A percentile compares a stretch with the other conserved stretches of the same genome.
Conservation (phyloP, 2,888 invertebrate species). For the Scaeva pyrastri region DNA sequence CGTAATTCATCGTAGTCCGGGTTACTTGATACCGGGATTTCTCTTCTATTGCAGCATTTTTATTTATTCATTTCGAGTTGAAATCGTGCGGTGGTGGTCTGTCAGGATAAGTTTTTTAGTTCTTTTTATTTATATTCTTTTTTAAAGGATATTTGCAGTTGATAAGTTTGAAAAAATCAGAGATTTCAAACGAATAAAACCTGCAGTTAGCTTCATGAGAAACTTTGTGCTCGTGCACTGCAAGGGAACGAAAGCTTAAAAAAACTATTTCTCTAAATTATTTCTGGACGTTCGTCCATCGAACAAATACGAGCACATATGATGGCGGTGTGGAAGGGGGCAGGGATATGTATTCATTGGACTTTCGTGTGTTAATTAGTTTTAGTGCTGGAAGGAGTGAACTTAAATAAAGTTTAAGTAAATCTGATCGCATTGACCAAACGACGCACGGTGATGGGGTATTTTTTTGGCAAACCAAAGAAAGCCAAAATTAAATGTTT, state of each 20-base stretch:
- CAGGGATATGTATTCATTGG: neutral
- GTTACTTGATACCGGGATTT: neutral
- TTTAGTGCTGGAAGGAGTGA: neutral
- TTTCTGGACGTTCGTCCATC: neutral
- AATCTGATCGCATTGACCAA: too few relatives aligned
- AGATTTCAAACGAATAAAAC: neutral
- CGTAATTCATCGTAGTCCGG: neutral
- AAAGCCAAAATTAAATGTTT: too few relatives aligned
- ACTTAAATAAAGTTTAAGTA: neutral
- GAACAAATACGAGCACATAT: too few relatives aligned
- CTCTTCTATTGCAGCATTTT: conserved; percentile 11
- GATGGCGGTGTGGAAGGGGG: too few relatives aligned
- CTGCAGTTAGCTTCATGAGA: neutral
- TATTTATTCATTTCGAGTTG: conserved; percentile 25
- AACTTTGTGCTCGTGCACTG: neutral
- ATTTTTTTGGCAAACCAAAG: too few relatives aligned
- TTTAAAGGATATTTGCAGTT: neutral
- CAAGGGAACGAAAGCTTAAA: neutral
- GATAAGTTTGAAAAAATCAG: conserved; percentile 19
- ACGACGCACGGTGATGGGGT: too few relatives aligned
- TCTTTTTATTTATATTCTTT: neutral
- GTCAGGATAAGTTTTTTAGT: neutral
- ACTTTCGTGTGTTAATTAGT: conserved; percentile 4
- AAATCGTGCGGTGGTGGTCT: neutral
- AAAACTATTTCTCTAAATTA: neutral